Base-by-base conservation (phyloP, 2,113 vertebrate genomes). In the Taxidea taxus region DNA sequence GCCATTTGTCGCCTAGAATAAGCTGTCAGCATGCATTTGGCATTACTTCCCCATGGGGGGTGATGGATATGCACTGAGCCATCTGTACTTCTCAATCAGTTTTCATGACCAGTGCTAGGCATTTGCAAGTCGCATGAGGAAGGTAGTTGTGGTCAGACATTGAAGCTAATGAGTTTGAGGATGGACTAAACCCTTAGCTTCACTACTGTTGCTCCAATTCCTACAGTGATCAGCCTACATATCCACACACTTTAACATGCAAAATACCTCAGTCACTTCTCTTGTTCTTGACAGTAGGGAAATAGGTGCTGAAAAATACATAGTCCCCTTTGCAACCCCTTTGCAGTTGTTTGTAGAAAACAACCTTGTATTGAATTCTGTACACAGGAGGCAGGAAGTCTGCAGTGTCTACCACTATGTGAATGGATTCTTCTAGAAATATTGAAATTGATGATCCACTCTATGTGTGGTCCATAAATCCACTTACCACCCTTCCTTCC, bases 11-110 rank as follows among this genome's bases (percentile, higher is more conserved):
- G 13, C 95, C 70, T 81, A 13, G 87, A 70, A 90, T 39, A 93
- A 97, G 83, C 86, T 91, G 51, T 12, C 93, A 87, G 95, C 91
- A 54, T 66, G 87, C 49, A 21, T 20, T 62, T 75, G 81, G 60
- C 66, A 1, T 83, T 44, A 39, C 86, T 58, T 86, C 84, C 86
- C 82, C 93, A 12, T 90, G 37, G 34, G 64, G 90, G 80, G 64
- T 74, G 70, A 90, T 23, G 54, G 92, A 75, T 86, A 49, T 47
- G 27, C 58, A 42, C 49, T 15, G 70, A 74, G 72, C 87, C 97
- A 93, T 96, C 95, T 96, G 96, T 18, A 62, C 91, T 70, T 47
- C 81, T 87, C 39, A 62, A 27, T 20, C 31, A 1, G 18, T 62
- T 64, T 58, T 87, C 39, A 4, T 29, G 92, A 92, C 92, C 39